These are phyloP conservation scores for Agraylea sexmaculata DNA, from an alignment of 1,140 invertebrate genomes.

Conservation along the genomic window DNA sequence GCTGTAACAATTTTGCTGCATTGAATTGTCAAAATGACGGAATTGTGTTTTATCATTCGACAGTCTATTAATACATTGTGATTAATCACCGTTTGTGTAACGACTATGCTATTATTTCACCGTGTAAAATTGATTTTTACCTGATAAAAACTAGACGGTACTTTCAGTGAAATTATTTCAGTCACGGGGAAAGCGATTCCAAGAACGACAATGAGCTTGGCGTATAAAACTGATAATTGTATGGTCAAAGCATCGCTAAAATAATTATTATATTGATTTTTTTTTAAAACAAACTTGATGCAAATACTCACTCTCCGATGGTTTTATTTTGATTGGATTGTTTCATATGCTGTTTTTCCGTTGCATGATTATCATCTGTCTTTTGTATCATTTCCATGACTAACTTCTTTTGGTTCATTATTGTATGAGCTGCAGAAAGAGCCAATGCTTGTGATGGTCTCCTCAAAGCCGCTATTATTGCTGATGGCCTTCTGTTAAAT, in stretches of 20 bases:
- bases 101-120: no score
- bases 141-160: conserved; percentile 52
- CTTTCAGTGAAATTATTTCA: conserved; percentile 53
- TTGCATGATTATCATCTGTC: conserved; percentile 10
- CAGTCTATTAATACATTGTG: no score
- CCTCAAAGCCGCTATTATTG: conserved; percentile 43
- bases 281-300: no score
- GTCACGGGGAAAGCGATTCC: conserved; percentile 60
- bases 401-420: conserved; percentile 26
- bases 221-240: conserved; percentile 63
- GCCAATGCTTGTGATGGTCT: conserved; percentile 43
- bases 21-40: no score
- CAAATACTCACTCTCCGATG: conserved; percentile 24
- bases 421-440: conserved; percentile 35
- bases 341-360: conserved; percentile 12
- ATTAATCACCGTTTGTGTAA: no score
- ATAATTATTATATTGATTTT: conserved; percentile 14
- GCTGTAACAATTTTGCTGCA: no score
- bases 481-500: conserved; percentile 35
- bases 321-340: conserved; percentile 17
- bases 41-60: no score
- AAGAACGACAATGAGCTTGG: conserved; percentile 65
- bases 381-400: conserved; percentile 21
- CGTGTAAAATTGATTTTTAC: conserved; percentile 29
- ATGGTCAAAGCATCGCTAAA: conserved; percentile 41